A percentile compares a stretch with the other conserved stretches of the same genome.
These are phyloP conservation scores for Rousettus madagascariensis DNA, from an alignment of 2,797 vertebrate species.

Conservation along the genomic window DNA sequence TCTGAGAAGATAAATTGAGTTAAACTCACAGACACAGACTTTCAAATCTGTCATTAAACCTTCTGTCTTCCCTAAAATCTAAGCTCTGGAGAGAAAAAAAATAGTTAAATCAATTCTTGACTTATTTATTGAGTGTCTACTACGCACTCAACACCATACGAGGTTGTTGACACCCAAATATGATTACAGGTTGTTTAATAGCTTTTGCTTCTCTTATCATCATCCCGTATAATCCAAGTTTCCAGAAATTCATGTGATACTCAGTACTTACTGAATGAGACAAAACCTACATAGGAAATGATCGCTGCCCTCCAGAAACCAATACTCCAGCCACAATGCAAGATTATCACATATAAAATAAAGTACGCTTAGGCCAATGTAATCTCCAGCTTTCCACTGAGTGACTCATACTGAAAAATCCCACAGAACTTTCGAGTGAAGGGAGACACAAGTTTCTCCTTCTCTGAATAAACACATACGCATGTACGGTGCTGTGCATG, in stretches of 20 bases:
- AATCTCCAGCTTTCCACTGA: neutral
- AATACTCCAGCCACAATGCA: neutral
- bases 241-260: neutral
- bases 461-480: neutral
- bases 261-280: neutral
- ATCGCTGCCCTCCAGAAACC: neutral
- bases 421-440: neutral
- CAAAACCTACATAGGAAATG: neutral
- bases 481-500: too few species aligned
- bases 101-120: neutral
- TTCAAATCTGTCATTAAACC: slow-evolving; percentile 60
- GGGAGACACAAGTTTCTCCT: neutral
- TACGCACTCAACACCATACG: neutral
- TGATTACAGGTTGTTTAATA: neutral
- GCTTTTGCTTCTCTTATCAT: neutral
- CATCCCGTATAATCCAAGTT: neutral
- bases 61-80: slow-evolving; percentile 50
- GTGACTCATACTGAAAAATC: neutral
- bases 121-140: slow-evolving; percentile 3
- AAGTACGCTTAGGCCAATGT: neutral
- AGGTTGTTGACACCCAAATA: neutral
- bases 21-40: slow-evolving; percentile 45
- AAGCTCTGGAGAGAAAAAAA: slow-evolving; percentile 16
- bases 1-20: slow-evolving; percentile 63
- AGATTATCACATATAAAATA: neutral